Percentiles rank a stretch among this genome's conserved stretches.
These are phyloP conservation scores for Eristalinus aeneus DNA, from an alignment of 2,888 invertebrate genomes.

Conservation along the genomic window DNA sequence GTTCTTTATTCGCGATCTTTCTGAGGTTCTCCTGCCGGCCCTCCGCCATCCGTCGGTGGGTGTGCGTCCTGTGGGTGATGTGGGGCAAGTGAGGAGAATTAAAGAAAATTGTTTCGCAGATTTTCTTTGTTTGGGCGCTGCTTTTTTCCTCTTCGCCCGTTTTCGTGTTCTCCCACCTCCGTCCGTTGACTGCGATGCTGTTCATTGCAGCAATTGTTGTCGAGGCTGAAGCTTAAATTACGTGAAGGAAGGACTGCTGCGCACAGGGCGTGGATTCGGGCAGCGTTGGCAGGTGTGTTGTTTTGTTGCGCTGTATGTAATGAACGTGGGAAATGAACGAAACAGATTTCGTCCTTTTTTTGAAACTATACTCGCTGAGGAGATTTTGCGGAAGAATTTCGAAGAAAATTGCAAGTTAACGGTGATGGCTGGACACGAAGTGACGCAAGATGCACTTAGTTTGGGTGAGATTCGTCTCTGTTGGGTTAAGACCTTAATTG, in stretches of 20 bases:
- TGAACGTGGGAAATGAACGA: neutral
- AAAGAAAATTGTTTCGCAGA: constrained; percentile 52
- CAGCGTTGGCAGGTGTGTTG: constrained; percentile 13
- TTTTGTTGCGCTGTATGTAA: neutral
- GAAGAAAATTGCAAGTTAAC: constrained; percentile 19
- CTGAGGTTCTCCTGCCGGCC: neutral
- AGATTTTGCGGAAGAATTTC: neutral
- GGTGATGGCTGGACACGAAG: constrained; percentile 5
- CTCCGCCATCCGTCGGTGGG: neutral
- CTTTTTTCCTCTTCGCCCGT: neutral
- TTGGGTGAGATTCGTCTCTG: constrained; percentile 4
- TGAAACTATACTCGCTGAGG: neutral
- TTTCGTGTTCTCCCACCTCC: neutral
- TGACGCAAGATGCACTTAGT: constrained; percentile 19
- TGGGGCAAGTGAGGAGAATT: constrained; percentile 22
- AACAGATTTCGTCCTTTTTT: neutral
- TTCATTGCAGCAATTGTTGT: constrained; percentile 39
- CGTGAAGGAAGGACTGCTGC: constrained; percentile 29
- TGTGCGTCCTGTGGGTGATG: neutral
- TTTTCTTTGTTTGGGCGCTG: constrained; percentile 17
- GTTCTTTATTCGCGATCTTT: constrained; percentile 34
- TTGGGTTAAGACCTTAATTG: constrained; percentile 15
- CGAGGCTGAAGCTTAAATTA: constrained; percentile 44
- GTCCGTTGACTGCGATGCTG: neutral
- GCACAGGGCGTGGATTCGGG: constrained; percentile 34